Base-by-base conservation (phyloP, 2,797 vertebrate species). In the Gallirallus australis region DNA sequence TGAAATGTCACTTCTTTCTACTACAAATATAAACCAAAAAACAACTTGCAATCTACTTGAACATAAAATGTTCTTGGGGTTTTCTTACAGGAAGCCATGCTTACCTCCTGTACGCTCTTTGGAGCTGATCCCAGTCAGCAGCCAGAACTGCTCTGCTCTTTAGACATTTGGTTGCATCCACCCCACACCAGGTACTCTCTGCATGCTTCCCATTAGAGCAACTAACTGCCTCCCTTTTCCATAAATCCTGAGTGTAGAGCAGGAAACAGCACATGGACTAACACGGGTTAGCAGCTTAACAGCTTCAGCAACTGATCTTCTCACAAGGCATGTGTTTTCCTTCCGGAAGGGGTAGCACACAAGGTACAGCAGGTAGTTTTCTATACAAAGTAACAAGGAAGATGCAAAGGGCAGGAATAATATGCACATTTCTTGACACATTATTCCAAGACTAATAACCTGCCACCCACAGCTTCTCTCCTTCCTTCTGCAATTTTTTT, bases 361-460 rank as follows among this genome's bases (percentile, higher is more conserved):
- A 28, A 61, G 33, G 64, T 28, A 45, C 11, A 57, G 48, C 12
- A 70, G 25, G 68, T 9, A 64, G 50, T 53, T 78, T 33, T 61
- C 53, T 30, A 45, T 31, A 9, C 40, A 70, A 37, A 20, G 25
- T 31, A 82, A 52, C 15, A 82, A 45, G 52, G 18, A 90, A 11
- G 31, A 91, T 69, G n/a, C 66, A 50, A 79, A 82, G 3, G 70
- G 5, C 53, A 84, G 42, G 47, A 87, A 82, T 73, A 92, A 84
- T 73, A 77, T 20, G 40, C 2, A 5, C 19, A n/a, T 39, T 86
- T 82, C 25, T 89, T 88, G 73, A 79, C 48, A 70, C 9, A 52
- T 60, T 89, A 76, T 93, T 91, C 53, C 68, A 82, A 50, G 73
- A 88, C 64, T 77, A 94, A 92, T 75, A 90, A 86, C 39, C 16